These are phyloP conservation scores for Euleptes europaea DNA, from an alignment of 2,113 vertebrate genomes.

Conservation along the genomic window DNA sequence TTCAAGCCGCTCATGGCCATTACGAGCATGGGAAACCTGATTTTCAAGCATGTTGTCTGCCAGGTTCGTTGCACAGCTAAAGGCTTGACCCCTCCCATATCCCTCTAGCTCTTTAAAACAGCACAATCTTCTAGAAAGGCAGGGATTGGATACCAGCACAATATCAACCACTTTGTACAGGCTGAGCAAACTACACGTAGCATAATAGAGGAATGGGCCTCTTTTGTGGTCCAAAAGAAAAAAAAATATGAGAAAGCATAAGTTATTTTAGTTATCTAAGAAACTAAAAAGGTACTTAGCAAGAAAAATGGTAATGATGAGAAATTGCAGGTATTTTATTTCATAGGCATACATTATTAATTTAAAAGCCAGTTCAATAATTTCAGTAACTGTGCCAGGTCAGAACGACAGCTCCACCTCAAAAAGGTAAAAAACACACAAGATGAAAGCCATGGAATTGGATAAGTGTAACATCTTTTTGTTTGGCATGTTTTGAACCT, in stretches of 20 bases:
- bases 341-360: constrained; percentile 34
- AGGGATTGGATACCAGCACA: no score
- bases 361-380: constrained; percentile 38
- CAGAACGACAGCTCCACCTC: constrained; percentile 41
- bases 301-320: constrained; percentile 5
- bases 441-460: neutral
- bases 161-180: neutral
- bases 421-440: constrained; percentile 38
- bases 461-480: constrained; percentile 2
- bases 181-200: neutral
- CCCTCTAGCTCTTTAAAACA: neutral
- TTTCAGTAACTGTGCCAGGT: constrained; percentile 34
- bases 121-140: neutral
- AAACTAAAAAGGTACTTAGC: neutral
- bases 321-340: constrained; percentile 15
- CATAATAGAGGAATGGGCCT: neutral
- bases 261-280: neutral
- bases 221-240: neutral
- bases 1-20: no score
- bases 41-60: no score
- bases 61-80: neutral
- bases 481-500: neutral
- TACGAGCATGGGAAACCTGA: no score
- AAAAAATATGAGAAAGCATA: neutral
- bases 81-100: neutral